Evolutionary conservation across 2,113 vertebrate genomes (phyloP), one percentile per base, ranked within the genome.

Genomic region (Lamprotornis superbus): DNA sequence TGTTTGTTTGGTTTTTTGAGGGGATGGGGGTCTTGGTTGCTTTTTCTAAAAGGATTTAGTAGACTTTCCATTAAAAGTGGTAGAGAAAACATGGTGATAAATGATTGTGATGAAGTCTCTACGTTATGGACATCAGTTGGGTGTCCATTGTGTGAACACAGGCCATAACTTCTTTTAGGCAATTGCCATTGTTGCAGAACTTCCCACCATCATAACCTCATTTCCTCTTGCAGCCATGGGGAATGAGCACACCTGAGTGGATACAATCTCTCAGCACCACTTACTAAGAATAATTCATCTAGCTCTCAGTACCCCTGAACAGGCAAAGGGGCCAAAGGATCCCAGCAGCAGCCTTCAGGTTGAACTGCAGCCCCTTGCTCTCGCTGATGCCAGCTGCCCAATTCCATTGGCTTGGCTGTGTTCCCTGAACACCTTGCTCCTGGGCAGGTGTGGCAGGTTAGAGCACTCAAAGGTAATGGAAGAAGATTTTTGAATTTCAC

Each of bases 201-300:
- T 64, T 83, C 10, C 33, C 5, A 15, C 30, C 40, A 12, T 6
- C 17, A 7, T 16, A 15, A n/a, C 25, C 21, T 5, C 5, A 1
- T 61, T 73, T 50, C 23, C 33, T 78, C 42, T 42, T 39, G 31
- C 17, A 56, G 23, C 31, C 2, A 0, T 12, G 22, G 57, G n/a
- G 67, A 30, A 5, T 9, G 24, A 61, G 55, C 35, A 20, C 0
- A 2, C 2, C 2, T 0, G 2, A 47, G 39, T 30, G 61, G 21
- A 20, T 24, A n/a, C 30, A 75, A 27, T 10, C 37, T 60, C 20
- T 87, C 0, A 0, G 53, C 33, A 80, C 9, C 3, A 4, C 37
- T 64, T 52, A 13, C 24, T 31, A 12, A 40, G 49, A 25, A 23
- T 23, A n/a, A 47, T 69, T 69, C 6, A 9, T 31, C n/a, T 39